Evolutionary conservation across 2,888 invertebrate genomes (phyloP).

Genomic region (Lasioglossum oenotherae): DNA sequence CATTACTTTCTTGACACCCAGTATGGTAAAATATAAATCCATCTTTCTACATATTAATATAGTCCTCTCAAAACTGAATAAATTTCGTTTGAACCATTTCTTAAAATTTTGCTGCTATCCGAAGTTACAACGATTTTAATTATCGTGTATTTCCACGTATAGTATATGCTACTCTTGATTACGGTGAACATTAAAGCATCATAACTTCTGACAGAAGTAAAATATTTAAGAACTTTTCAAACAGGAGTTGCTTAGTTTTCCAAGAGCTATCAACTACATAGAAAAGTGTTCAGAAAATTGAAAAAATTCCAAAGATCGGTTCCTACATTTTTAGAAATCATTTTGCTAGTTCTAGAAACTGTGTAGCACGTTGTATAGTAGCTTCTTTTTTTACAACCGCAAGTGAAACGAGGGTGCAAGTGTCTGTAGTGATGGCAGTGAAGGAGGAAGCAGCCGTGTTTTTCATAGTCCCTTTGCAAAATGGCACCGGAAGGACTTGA

Average conservation of each 20-base stretch:
- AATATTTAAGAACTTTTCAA: background rate
- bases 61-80: background rate
- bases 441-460: background rate
- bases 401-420: background rate
- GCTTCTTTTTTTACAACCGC: background rate
- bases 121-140: background rate
- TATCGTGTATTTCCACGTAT: background rate
- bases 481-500: slow-evolving; percentile 35
- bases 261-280: background rate
- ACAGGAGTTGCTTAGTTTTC: background rate
- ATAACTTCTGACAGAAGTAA: background rate
- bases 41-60: background rate
- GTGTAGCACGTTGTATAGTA: background rate
- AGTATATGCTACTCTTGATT: background rate
- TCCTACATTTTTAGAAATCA: background rate
- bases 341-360: background rate
- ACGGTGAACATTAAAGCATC: background rate
- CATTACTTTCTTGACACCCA: too few species aligned
- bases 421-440: background rate
- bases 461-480: background rate
- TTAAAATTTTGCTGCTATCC: background rate
- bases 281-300: background rate
- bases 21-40: background rate
- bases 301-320: background rate
- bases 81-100: background rate